Evolutionary conservation across 2,113 vertebrate species (phyloP).

Genomic region (Cromileptes altivelis): DNA sequence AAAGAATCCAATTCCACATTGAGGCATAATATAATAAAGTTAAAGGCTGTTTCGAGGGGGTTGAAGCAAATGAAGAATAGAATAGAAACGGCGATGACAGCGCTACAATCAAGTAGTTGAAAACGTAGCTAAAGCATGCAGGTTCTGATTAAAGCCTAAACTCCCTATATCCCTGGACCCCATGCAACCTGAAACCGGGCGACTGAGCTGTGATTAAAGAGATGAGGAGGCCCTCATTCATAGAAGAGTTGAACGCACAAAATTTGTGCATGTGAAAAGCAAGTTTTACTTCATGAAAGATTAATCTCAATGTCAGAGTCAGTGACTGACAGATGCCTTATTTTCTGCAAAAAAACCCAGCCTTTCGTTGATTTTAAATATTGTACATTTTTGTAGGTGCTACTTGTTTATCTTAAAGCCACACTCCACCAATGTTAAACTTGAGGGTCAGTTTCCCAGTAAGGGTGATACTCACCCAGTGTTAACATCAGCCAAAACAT

Average conservation of each 20-base stretch:
- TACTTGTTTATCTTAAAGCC: background rate
- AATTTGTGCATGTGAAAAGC: background rate
- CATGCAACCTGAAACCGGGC: slow-evolving; percentile 46
- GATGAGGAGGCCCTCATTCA: slow-evolving; percentile 31
- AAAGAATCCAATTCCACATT: slow-evolving; percentile 25
- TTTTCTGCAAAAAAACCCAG: background rate
- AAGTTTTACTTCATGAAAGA: background rate
- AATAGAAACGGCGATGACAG: slow-evolving; percentile 40
- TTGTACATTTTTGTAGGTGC: background rate
- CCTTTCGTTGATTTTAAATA: background rate
- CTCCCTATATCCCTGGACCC: background rate
- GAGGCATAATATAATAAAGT: slow-evolving; percentile 10
- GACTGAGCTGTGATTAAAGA: slow-evolving; percentile 38
- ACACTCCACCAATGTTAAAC: background rate
- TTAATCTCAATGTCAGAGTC: background rate
- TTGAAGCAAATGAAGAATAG: slow-evolving; percentile 5
- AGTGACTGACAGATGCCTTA: background rate
- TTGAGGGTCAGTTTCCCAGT: background rate
- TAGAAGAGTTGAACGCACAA: background rate
- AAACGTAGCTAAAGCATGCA: slow-evolving; percentile 40
- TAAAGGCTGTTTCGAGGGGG: slow-evolving; percentile 12
- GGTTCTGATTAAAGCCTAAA: slow-evolving; percentile 53
- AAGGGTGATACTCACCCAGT: background rate
- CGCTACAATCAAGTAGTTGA: slow-evolving; percentile 44
- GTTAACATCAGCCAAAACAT: too few species aligned